Base-by-base conservation (phyloP, 1,140 invertebrate genomes). In the Campodea augens region DNA sequence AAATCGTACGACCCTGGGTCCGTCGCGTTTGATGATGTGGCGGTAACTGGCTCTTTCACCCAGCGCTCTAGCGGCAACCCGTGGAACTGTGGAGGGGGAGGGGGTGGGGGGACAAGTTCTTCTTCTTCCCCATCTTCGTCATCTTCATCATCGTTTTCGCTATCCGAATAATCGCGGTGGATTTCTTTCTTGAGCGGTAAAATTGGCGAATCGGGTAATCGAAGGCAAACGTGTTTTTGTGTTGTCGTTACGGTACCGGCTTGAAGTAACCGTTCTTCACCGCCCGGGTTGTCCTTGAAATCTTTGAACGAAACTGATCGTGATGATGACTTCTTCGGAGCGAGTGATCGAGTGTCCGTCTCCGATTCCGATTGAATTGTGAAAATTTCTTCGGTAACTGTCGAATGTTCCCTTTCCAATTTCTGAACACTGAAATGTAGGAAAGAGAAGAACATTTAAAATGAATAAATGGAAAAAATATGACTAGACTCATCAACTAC, bases 141-240 rank as follows among this genome's bases (percentile, higher is more conserved):
- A 18, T 41, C 50, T 1, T 38, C 46, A 5, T 38, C 44, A n/a
- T 32, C 25, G 18, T 49, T 43, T n/a, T 46, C 18, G 24, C n/a
- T 15, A 5, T 36, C 41, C 27, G n/a, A n/a, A n/a, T 45, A 25
- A 38, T 38, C 25, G 3, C 37, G 29, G 21, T 37, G 39, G 29
- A 24, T 43, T 15, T 50, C 48, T 12, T 44, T 42, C 40, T 53
- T 47, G 19, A 40, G 43, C 13, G 47, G 50, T 41, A 44, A 32
- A 7, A 32, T 15, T 15, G 27, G 27, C 7, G 20, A 51, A n/a
- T n/a, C n/a, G n/a, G n/a, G n/a, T n/a, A n/a, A n/a, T n/a, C n/a
- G n/a, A n/a, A n/a, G n/a, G n/a, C n/a, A n/a, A n/a, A n/a, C n/a
- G n/a, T n/a, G n/a, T n/a, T n/a, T n/a, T n/a, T n/a, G n/a, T n/a